phyloP scores from a whole-genome alignment of 2,888 invertebrate species.

The Odontomyia ornata region DNA sequence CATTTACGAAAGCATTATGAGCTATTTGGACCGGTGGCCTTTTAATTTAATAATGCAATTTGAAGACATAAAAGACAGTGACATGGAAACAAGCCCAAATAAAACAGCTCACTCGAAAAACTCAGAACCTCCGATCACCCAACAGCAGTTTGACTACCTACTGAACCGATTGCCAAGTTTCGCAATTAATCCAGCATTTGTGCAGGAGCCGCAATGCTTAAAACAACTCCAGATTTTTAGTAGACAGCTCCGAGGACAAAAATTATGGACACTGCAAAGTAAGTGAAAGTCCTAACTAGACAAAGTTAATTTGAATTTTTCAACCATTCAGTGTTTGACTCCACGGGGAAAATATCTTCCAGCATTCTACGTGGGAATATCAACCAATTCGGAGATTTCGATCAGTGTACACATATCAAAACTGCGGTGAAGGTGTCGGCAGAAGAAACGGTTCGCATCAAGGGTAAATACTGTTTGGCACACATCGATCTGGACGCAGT shows the following conservation, averaged over 20 bases:
- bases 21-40: slow-evolving; percentile 61
- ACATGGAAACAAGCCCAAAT: slow-evolving; percentile 15
- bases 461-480: slow-evolving; percentile 76
- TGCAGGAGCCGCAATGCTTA: slow-evolving; percentile 72
- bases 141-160: slow-evolving; percentile 67
- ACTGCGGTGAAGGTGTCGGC: slow-evolving; percentile 70
- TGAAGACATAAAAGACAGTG: slow-evolving; percentile 52
- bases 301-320: neutral
- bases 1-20: slow-evolving; percentile 54
- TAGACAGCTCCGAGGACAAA: slow-evolving; percentile 73
- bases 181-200: slow-evolving; percentile 73
- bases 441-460: slow-evolving; percentile 69
- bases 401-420: slow-evolving; percentile 69
- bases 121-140: slow-evolving; percentile 54
- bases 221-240: slow-evolving; percentile 75
- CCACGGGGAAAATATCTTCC: slow-evolving; percentile 76
- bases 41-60: slow-evolving; percentile 60
- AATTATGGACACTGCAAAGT: slow-evolving; percentile 79
- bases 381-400: slow-evolving; percentile 77
- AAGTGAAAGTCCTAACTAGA: slow-evolving; percentile 60
- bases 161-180: slow-evolving; percentile 74
- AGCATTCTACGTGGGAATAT: slow-evolving; percentile 75
- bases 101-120: neutral
- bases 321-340: slow-evolving; percentile 71
- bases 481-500: slow-evolving; percentile 71